Evolutionary conservation across 2,888 invertebrate genomes (phyloP), one percentile per base, ranked within the genome.

Genomic region (Tipula lateralis): DNA sequence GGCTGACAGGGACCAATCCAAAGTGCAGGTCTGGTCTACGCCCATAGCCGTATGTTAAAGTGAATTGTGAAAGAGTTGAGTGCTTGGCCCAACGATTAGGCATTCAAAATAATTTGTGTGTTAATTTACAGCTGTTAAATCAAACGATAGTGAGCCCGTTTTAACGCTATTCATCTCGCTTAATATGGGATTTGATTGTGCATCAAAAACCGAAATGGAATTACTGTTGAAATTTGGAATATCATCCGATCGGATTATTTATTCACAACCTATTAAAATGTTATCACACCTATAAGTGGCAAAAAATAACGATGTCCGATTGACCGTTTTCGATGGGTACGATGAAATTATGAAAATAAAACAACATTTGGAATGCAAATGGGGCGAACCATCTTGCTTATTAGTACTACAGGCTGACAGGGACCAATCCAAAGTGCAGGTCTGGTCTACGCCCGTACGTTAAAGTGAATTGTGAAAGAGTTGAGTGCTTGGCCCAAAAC

Each of bases 271-370:
- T 4, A 16, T 32, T 30, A 82, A 82, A 82, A 1, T 82, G 5
- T 16, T 82, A n/a, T 82, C 82, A 6, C 82, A 82, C 30, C 16
- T 82, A 82, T 6, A 6, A n/a, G n/a, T 5, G n/a, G 82, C 82
- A 1, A 29, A 82, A 29, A 7, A 29, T 5, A 30, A 82, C n/a
- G 16, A 82, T 6, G 16, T 82, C 2, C 29, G 30, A 30, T 13
- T 82, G n/a, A 82, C n/a, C 0, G 30, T 30, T 2, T 82, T 30
- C 82, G 82, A 82, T 82, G 29, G 30, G 4, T 82, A 30, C 32
- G 82, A 82, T 30, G 82, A 82, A 82, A 82, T 82, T 30, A 1
- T 82, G n/a, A 82, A 82, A 13, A 82, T 82, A 7, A 82, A 82
- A 30, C 29, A 82, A 82, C 82, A 82, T 82, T 32, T 30, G n/a